Evolutionary conservation across 2,113 vertebrate genomes (phyloP).

Genomic region (Psittacula cyanocephala): DNA sequence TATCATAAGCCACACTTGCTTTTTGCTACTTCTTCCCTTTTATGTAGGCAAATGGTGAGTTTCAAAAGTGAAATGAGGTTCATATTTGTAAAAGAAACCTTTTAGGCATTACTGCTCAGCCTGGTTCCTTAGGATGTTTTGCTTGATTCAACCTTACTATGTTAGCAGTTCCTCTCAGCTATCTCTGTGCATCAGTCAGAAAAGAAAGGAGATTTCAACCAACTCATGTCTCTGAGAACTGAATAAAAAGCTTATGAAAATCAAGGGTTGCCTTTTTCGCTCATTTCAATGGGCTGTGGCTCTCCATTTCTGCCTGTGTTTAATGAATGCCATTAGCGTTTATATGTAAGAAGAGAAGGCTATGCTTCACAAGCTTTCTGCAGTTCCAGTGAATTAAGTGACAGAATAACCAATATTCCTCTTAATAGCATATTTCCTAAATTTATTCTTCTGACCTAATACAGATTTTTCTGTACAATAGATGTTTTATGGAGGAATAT

Average conservation of each 20-base stretch:
- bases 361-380: not conserved
- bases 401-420: not conserved
- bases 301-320: not conserved
- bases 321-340: not conserved
- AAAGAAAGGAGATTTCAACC: not conserved
- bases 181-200: not conserved
- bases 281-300: not conserved
- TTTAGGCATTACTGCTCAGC: not conserved
- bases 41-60: not conserved
- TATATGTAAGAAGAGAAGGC: not conserved
- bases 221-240: not conserved
- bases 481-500: not conserved
- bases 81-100: not conserved
- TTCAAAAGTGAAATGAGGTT: not conserved
- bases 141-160: accelerated
- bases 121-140: not conserved
- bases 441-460: not conserved
- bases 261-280: not conserved
- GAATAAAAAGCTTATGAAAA: not conserved
- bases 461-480: not conserved
- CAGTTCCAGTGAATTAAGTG: not conserved
- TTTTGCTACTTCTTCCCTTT: not conserved
- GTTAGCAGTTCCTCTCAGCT: not conserved
- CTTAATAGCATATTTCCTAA: not conserved
- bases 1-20: not conserved